Percentiles rank a stretch among this genome's conserved stretches.
Evolutionary conservation across 2,888 invertebrate genomes (phyloP).

Genomic region (Hanleya hanleyi): DNA sequence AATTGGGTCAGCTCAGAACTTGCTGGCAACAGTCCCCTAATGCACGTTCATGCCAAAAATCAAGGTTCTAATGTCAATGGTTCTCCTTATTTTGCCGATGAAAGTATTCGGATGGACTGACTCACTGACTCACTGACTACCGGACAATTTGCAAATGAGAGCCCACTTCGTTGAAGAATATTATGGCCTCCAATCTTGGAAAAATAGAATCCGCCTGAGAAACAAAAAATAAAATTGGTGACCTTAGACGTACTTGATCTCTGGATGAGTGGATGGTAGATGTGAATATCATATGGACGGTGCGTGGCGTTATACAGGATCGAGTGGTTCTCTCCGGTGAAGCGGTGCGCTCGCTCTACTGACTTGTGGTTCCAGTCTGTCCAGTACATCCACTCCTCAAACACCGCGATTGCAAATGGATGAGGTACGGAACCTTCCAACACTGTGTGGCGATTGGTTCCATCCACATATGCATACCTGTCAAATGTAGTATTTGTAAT

Average conservation of each 20-base stretch:
- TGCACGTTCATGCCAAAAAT: too few relatives aligned
- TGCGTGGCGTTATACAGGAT: conserved; percentile 93
- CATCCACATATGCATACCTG: conserved; percentile 84
- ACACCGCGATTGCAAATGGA: conserved; percentile 78
- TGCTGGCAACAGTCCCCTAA: neutral
- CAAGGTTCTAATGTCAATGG: too few relatives aligned
- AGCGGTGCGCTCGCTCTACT: conserved; percentile 91
- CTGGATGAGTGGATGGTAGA: conserved; percentile 92
- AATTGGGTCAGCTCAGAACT: too few relatives aligned
- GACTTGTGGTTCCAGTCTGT: conserved; percentile 99
- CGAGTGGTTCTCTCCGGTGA: conserved; percentile 82
- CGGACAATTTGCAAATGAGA: too few relatives aligned
- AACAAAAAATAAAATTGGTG: too few relatives aligned
- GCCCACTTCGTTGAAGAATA: neutral
- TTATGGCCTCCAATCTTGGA: too few relatives aligned
- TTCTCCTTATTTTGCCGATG: too few relatives aligned
- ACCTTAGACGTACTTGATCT: conserved; percentile 70
- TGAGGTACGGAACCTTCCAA: conserved; percentile 92
- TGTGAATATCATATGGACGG: conserved; percentile 93
- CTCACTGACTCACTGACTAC: too few relatives aligned
- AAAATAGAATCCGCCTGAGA: neutral
- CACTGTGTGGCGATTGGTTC: conserved; percentile 83
- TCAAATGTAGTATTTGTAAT: conserved; percentile 5
- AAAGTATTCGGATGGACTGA: too few relatives aligned
- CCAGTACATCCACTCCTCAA: conserved; percentile 86